Conservation (phyloP, 2,888 invertebrate genomes). For the Drosophila macrospina region DNA sequence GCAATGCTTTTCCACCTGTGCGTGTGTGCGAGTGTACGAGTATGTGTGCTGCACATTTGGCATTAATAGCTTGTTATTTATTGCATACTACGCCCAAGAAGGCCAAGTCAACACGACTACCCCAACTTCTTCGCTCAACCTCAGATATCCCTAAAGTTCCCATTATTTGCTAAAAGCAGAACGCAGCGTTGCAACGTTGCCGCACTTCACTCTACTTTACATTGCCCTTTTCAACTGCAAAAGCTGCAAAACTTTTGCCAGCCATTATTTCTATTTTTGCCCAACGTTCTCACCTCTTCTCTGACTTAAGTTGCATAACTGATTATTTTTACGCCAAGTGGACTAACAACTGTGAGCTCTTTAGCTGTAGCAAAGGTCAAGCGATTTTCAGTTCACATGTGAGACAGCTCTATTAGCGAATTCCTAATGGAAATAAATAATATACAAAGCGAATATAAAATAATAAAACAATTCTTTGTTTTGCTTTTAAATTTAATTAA, state of each 20-base stretch:
- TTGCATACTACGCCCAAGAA: constrained; percentile 64
- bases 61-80: constrained; percentile 78
- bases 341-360: constrained; percentile 10
- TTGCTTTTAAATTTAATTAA: too few species aligned
- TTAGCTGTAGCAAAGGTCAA: constrained; percentile 34
- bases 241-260: constrained; percentile 34
- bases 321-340: constrained; percentile 52
- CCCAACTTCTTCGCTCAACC: constrained; percentile 1
- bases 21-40: constrained; percentile 26
- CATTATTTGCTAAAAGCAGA: constrained; percentile 22
- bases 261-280: constrained; percentile 62
- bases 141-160: constrained; percentile 31
- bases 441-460: too few species aligned
- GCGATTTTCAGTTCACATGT: too few species aligned
- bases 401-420: too few species aligned
- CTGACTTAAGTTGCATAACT: constrained; percentile 40
- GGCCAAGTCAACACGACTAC: constrained; percentile 58
- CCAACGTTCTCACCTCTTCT: constrained; percentile 22
- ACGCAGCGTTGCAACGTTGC: constrained; percentile 62
- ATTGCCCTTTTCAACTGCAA: constrained; percentile 31
- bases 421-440: too few species aligned
- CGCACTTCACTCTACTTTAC: constrained; percentile 31
- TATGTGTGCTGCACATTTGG: constrained; percentile 63
- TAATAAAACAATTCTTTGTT: too few species aligned
- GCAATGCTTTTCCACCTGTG: constrained; percentile 34